Conservation (phyloP, 2,113 vertebrate genomes). For the Malurus cyaneus region DNA sequence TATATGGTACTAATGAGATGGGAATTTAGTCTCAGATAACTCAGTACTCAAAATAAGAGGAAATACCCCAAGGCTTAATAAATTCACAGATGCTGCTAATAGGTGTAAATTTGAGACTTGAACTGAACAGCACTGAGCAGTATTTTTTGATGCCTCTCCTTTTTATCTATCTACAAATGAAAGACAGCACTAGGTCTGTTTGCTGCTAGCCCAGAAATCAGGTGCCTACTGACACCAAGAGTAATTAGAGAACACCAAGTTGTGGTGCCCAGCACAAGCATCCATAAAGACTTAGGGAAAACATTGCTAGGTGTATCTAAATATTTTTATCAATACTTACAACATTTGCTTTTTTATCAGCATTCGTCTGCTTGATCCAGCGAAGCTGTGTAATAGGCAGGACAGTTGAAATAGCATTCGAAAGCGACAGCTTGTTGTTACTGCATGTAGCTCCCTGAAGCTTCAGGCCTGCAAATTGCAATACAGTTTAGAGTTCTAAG, state of each 20-base stretch:
- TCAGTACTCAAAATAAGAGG: not conserved
- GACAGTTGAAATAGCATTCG: slow-evolving; percentile 90
- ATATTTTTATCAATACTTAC: slow-evolving; percentile 67
- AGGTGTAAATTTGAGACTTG: not conserved
- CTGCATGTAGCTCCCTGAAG: slow-evolving; percentile 92
- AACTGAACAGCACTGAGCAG: not conserved
- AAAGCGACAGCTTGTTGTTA: slow-evolving; percentile 96
- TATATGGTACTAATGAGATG: not conserved
- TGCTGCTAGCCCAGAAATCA: not conserved
- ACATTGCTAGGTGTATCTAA: not conserved
- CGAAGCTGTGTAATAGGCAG: slow-evolving; percentile 94
- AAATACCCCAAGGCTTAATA: not conserved
- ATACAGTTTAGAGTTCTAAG: not conserved
- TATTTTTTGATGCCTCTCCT: not conserved
- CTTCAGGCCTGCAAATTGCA: slow-evolving; percentile 79
- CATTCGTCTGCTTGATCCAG: slow-evolving; percentile 88
- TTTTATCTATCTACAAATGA: not conserved
- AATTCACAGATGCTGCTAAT: not conserved
- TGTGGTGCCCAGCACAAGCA: accelerated
- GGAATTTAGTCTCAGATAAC: not conserved
- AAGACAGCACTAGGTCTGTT: not conserved
- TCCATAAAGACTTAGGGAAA: not conserved
- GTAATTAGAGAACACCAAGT: not conserved
- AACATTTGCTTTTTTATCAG: slow-evolving; percentile 88
- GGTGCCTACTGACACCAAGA: not conserved